Conservation (phyloP, 2,797 vertebrate species). For the Chiroxiphia lanceolata region DNA sequence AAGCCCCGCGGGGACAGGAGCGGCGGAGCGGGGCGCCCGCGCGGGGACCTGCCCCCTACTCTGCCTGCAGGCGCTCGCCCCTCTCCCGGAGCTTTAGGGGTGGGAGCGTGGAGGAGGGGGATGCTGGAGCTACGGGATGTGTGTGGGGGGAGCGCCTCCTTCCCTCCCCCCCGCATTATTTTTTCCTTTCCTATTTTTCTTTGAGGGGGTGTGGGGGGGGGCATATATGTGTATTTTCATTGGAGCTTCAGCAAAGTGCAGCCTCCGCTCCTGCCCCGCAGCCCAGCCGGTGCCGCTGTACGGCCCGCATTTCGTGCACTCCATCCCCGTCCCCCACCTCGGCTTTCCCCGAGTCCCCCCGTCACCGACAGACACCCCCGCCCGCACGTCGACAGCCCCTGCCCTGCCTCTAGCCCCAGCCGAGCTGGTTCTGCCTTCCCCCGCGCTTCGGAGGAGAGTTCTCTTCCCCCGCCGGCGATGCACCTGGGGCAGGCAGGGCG, state of each 20-base stretch:
- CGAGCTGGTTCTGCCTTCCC: neutral
- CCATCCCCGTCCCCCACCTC: neutral
- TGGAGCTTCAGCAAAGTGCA: neutral
- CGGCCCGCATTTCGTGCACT: neutral
- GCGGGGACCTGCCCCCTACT: neutral
- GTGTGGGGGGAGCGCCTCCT: neutral
- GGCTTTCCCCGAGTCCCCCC: neutral
- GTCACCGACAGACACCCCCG: neutral
- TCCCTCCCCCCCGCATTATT: neutral
- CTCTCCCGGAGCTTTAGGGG: neutral
- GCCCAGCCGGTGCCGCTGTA: neutral
- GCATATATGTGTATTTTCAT: neutral
- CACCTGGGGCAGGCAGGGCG: neutral
- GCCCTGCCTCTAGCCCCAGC: neutral
- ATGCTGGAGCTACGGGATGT: neutral
- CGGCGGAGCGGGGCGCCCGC: neutral
- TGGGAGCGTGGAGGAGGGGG: neutral
- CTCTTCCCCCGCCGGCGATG: neutral
- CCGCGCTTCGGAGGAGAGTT: neutral
- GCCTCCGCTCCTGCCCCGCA: neutral
- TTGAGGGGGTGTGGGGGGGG: fast-evolving
- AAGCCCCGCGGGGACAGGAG: neutral
- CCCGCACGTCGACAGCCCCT: neutral
- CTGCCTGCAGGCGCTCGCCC: neutral
- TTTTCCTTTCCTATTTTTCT: neutral